Evolutionary conservation across 2,888 invertebrate genomes (phyloP).

Genomic region (Caenorhabditis becei): DNA sequence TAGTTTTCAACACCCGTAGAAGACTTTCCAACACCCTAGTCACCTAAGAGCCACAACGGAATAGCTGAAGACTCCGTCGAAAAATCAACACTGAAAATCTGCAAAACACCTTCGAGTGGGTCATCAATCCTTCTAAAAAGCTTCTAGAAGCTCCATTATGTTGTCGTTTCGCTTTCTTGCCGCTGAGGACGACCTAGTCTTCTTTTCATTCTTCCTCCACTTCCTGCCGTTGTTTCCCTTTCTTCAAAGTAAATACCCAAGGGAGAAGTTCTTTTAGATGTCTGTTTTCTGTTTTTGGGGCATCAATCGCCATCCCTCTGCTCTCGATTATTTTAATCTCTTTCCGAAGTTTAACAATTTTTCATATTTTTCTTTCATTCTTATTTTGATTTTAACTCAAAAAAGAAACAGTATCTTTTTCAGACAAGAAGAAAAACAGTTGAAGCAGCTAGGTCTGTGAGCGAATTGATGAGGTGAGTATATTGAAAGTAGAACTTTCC

Average conservation of each 20-base stretch:
- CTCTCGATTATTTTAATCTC: slow-evolving; percentile 59
- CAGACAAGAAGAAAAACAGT: too few species aligned
- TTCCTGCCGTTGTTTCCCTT: slow-evolving; percentile 44
- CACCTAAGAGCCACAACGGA: too few species aligned
- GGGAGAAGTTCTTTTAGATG: slow-evolving; percentile 44
- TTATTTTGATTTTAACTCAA: not conserved
- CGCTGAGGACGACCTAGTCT: slow-evolving; percentile 44
- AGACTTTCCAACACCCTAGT: too few species aligned
- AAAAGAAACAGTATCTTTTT: too few species aligned
- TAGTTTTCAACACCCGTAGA: too few species aligned
- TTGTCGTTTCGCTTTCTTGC: slow-evolving; percentile 28
- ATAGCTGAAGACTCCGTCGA: too few species aligned
- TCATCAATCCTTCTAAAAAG: not conserved
- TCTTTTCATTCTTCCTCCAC: slow-evolving; percentile 42
- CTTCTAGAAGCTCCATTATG: slow-evolving; percentile 30
- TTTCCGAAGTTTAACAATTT: slow-evolving; percentile 40
- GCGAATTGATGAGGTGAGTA: too few species aligned
- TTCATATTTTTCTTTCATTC: not conserved
- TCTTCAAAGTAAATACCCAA: slow-evolving; percentile 53
- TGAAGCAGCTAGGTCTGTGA: too few species aligned
- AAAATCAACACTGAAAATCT: not conserved
- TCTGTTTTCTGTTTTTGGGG: slow-evolving; percentile 58
- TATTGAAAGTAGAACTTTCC: too few species aligned
- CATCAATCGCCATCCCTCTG: slow-evolving; percentile 53
- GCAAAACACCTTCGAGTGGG: not conserved